Base-by-base conservation (phyloP, 2,797 vertebrate species). In the Masticophis lateralis region DNA sequence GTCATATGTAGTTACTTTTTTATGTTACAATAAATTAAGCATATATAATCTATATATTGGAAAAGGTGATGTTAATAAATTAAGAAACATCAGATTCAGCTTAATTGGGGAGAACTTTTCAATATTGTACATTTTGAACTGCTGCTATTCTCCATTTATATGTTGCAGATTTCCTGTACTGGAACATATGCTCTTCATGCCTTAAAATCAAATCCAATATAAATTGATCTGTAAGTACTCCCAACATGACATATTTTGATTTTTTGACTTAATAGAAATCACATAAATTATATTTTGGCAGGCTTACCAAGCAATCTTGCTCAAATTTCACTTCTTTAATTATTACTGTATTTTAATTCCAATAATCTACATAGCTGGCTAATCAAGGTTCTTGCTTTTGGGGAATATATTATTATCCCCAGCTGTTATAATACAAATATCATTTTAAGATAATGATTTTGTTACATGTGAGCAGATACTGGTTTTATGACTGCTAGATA, bases 1-100 rank as follows among this genome's bases (percentile, higher is more conserved):
- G 53, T 94, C 88, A 87, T 94, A 97, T 22, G 95, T 92, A 87
- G 94, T 97, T 97, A 97, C 4, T 11, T 56, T 90, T 74, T 94
- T 87, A 92, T 43, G 86, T 0, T 28, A 0, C 47, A 74, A 90
- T 74, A 92, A 63, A 28, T 22, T 86, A 60, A 63, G 79, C 61
- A 32, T 2, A 83, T 69, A 91, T 43, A 61, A 53, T 22, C 13
- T 1, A 69, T 63, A 12, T 2, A n/a, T 55, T 63, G 32, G n/a
- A 93, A 93, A 59, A 93, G 87, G 3, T 55, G 57, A 14, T 61
- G 28, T 63, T 92, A 53, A 37, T 60, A 27, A 90, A 37, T 6
- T 66, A n/a, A 90, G 53, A 59, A 87, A 91, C 4, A 18, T 18
- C 27, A 69, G 20, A 20, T 83, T 89, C 56, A 37, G 91, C 55